A percentile compares a stretch with the other conserved stretches of the same genome.
Conservation (phyloP, 37 sponge, comb jelly and placozoan species). For the Halichondria panicea region DNA sequence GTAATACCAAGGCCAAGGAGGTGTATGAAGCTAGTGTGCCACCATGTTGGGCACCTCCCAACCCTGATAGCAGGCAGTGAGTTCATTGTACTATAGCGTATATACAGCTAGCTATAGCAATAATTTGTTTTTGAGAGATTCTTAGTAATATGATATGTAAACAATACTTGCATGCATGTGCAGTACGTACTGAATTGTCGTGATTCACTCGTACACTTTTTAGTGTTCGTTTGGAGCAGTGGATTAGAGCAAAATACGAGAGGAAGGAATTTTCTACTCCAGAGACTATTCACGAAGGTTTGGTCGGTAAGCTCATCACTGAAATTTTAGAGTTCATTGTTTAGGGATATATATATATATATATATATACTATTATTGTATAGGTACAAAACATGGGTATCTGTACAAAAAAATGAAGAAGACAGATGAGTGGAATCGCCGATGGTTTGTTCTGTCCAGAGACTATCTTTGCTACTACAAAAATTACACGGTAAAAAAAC, state of each 20-base stretch:
- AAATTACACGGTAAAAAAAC: conserved; percentile 7
- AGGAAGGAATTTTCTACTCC: conserved; percentile 53
- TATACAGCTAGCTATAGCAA: background rate
- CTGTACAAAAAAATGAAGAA: conserved; percentile 64
- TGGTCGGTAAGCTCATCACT: no score
- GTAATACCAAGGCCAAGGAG: conserved; percentile 52
- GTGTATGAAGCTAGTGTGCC: conserved; percentile 66
- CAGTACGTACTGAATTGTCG: background rate
- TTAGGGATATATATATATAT: no score
- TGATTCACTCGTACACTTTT: background rate
- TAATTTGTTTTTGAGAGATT: no score
- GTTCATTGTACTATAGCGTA: conserved; percentile 8
- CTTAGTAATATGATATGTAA: conserved; percentile 2
- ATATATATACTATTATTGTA: background rate
- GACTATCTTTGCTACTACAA: conserved; percentile 22
- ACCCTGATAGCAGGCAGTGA: conserved; percentile 43
- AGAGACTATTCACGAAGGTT: conserved; percentile 45
- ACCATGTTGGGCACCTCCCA: conserved; percentile 58
- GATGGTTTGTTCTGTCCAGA: conserved; percentile 59
- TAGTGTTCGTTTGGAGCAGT: conserved; percentile 66
- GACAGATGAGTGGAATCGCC: conserved; percentile 43
- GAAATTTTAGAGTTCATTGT: no score
- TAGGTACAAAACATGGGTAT: conserved; percentile 47
- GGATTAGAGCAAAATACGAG: conserved; percentile 83
- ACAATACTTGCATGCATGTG: background rate